Base-by-base conservation (phyloP, 2,113 vertebrate genomes). In the Paratilapia polleni region DNA sequence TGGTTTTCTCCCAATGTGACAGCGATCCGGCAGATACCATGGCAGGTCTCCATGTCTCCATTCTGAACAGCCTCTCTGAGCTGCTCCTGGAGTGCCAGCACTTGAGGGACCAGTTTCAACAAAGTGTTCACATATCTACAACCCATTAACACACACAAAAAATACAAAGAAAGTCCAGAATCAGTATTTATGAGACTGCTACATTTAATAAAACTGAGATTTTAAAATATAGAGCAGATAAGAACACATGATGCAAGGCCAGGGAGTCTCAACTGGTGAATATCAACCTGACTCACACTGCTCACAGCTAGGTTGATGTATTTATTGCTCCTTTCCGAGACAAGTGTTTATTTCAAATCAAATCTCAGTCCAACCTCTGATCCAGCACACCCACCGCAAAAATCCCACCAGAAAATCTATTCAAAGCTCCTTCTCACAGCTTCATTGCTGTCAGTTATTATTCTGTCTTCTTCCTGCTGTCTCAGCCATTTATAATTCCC, bases 31-130 rank as follows among this genome's bases (percentile, higher is more conserved):
- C 98, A 99, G 95, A 99, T 98, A 47, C 98, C 98, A 0, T 99
- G 98, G 0, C 98, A 99, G 0, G 97, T 99, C 94, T 99, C 98
- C 97, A 99, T 99, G 95, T 99, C 98, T 90, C 98, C 98, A 2
- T 96, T 99, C 94, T 99, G 98, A 36, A 99, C 97, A 0, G 98
- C 98, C 86, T 99, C 98, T 87, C 97, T 96, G 77, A 99, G 95
- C 93, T 99, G 98, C 36, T 99, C 98, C 87, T 99, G 98, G 15
- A 99, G 96, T 78, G 97, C 97, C 92, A 99, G 95, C 34, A 99
- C 98, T 34, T 96, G 97, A 0, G 98, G 98, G 80, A 99, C 98
- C 91, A 99, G 95, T 93, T 99, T 99, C 88, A 99, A 95, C 82
- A 99, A 96, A 8, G 98, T 99, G 95, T 98, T 99, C 95, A 99